Percentiles rank a stretch among this genome's conserved stretches.
Conservation (phyloP, 2,797 vertebrate genomes). For the Psittacula derbiana region DNA sequence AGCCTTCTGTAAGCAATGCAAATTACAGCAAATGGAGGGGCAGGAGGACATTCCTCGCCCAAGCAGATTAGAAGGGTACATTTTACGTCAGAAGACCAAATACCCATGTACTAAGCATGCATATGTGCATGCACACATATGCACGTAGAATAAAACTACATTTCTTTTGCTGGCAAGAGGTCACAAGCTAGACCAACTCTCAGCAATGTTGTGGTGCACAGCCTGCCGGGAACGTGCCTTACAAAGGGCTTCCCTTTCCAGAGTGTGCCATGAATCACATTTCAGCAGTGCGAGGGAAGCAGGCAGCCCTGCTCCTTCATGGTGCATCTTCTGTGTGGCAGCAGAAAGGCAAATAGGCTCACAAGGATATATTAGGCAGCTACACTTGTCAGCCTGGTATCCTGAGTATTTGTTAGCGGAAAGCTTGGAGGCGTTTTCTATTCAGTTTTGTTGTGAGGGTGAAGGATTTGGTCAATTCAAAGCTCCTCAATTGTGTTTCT, state of each 20-base stretch:
- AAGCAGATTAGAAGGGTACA: neutral
- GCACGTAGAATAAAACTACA: neutral
- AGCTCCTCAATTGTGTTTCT: neutral
- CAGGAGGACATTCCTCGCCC: neutral
- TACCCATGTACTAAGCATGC: rapidly evolving
- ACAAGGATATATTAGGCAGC: neutral
- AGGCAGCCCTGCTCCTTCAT: neutral
- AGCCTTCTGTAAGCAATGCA: neutral
- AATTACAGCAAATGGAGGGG: neutral
- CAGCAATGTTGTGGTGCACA: neutral
- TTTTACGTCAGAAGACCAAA: neutral
- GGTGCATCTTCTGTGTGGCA: neutral
- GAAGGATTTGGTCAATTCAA: neutral
- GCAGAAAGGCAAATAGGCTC: neutral
- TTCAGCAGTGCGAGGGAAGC: neutral
- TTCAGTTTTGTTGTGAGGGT: neutral
- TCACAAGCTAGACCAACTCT: neutral
- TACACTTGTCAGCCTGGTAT: neutral
- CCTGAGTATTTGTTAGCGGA: neutral
- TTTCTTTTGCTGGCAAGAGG: neutral
- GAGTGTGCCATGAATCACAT: neutral
- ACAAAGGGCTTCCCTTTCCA: neutral
- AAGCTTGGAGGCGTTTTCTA: neutral
- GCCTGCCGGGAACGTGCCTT: neutral
- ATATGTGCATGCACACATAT: rapidly evolving